Percentiles rank a stretch among this genome's conserved stretches.
Conservation (phyloP, 2,888 invertebrate genomes). For the Terebella lapidaria region DNA sequence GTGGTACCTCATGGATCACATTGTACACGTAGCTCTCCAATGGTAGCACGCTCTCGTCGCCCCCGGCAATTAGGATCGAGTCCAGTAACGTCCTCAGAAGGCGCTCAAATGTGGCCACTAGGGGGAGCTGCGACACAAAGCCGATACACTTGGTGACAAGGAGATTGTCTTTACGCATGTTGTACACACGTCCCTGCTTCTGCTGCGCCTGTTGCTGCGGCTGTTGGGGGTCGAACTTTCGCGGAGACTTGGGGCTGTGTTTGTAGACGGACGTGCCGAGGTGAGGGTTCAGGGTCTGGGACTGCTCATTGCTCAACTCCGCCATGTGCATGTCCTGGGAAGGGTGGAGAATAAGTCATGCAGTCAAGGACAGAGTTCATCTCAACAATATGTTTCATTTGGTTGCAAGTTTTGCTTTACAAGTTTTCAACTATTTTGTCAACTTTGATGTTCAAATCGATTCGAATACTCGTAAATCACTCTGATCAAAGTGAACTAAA, state of each 20-base stretch:
- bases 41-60: constrained; percentile 53
- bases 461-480: no score
- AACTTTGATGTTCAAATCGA: no score
- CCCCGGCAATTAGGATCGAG: constrained; percentile 20
- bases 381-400: no score
- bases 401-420: no score
- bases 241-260: constrained; percentile 16
- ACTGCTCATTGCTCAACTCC: constrained; percentile 34
- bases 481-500: no score
- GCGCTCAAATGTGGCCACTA: constrained; percentile 52
- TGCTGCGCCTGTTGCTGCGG: background rate
- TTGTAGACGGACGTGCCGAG: constrained; percentile 39
- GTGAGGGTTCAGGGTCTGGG: constrained; percentile 50
- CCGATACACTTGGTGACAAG: constrained; percentile 94
- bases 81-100: constrained; percentile 41
- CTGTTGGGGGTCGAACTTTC: constrained; percentile 7
- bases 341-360: no score
- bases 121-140: constrained; percentile 84
- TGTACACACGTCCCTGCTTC: constrained; percentile 61
- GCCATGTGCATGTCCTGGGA: constrained; percentile 59
- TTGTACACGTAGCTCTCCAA: constrained; percentile 94
- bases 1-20: constrained; percentile 85
- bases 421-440: no score
- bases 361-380: no score
- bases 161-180: constrained; percentile 87